A percentile compares a stretch with the other conserved stretches of the same genome.
Conservation (phyloP, 2,888 invertebrate species). For the Lepeophtheirus nordmannii region DNA sequence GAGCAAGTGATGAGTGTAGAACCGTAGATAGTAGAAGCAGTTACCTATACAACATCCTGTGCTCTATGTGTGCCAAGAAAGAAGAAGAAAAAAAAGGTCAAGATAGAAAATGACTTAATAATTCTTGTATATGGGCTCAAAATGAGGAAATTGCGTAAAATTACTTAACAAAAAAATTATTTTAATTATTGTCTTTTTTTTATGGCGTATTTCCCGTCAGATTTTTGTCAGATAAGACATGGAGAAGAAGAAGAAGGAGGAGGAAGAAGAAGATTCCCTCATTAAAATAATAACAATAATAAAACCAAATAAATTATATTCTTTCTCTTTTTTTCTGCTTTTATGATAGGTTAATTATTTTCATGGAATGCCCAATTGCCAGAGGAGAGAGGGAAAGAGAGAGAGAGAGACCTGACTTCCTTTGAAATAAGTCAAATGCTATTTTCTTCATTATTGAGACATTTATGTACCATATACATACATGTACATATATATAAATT, state of each 20-base stretch:
- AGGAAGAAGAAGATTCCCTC: background rate
- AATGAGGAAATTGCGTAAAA: conserved; percentile 3
- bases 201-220: conserved; percentile 7
- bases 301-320: background rate
- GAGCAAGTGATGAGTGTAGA: too few relatives aligned
- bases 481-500: too few relatives aligned
- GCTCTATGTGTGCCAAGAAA: too few relatives aligned
- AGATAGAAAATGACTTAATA: too few relatives aligned
- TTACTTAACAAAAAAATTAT: background rate
- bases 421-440: background rate
- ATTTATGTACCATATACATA: too few relatives aligned
- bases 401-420: background rate
- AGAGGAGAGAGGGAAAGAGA: background rate
- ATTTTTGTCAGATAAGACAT: background rate
- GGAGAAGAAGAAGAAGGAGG: background rate
- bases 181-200: background rate
- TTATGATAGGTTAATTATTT: conserved; percentile 1
- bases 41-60: too few relatives aligned
- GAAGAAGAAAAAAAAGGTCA: too few relatives aligned
- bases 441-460: too few relatives aligned
- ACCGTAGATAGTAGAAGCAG: too few relatives aligned
- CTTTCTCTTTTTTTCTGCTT: background rate
- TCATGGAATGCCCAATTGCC: conserved; percentile 4
- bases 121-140: too few relatives aligned
- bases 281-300: background rate